phyloP scores from a whole-genome alignment of 2,888 invertebrate species.

The Macrostomum cliftonense region DNA sequence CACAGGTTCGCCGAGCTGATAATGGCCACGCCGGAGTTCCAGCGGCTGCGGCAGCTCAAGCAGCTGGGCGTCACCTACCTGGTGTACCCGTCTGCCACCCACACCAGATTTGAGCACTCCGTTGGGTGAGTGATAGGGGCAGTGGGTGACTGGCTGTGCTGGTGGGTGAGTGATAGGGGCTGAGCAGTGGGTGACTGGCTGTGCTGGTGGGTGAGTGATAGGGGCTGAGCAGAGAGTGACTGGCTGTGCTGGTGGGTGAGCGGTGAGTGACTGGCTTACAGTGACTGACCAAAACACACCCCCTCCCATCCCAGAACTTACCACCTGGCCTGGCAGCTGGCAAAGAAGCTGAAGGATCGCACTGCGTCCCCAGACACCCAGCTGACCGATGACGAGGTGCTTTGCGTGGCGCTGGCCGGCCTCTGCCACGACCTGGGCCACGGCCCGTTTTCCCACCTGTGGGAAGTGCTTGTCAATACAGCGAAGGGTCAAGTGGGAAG shows the following conservation, averaged over 20 bases:
- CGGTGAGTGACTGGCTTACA: no score
- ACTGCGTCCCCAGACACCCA: constrained; percentile 22
- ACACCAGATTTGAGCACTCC: constrained; percentile 48
- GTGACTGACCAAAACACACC: no score
- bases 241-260: no score
- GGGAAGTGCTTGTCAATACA: constrained; percentile 41
- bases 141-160: no score
- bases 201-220: no score
- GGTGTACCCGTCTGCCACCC: constrained; percentile 41
- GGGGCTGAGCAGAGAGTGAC: no score
- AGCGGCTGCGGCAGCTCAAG: constrained; percentile 45
- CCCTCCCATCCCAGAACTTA: background rate
- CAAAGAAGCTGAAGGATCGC: constrained; percentile 28
- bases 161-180: no score
- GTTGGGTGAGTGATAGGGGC: constrained; percentile 31
- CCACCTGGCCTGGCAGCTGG: constrained; percentile 39
- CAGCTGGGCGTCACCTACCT: constrained; percentile 43
- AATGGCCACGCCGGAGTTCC: constrained; percentile 46
- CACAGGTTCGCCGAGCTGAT: constrained; percentile 41
- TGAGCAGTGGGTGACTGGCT: no score
- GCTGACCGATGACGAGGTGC: constrained; percentile 39
- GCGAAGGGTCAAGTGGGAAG: no score
- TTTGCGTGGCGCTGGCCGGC: constrained; percentile 47
- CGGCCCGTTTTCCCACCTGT: constrained; percentile 50
- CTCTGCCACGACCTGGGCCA: constrained; percentile 52